These are phyloP conservation scores for Upupa epops DNA, from an alignment of 2,113 vertebrate genomes.

Conservation along the genomic window DNA sequence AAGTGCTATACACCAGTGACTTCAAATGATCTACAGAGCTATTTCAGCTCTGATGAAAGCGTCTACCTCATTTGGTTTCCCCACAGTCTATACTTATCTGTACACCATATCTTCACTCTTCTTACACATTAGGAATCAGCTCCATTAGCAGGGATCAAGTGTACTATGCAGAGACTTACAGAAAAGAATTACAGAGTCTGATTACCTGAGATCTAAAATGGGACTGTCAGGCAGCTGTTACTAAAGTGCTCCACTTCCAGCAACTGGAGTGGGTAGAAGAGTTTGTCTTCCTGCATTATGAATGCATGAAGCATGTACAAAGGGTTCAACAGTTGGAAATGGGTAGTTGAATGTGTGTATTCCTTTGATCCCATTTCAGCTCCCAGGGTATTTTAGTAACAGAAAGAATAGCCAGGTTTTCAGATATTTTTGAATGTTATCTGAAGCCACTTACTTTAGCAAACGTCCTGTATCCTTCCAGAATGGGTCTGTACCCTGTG, in stretches of 20 bases:
- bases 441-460: slow-evolving; percentile 78
- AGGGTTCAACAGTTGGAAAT: not conserved
- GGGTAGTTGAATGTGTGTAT: not conserved
- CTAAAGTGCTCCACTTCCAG: not conserved
- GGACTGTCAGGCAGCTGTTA: not conserved
- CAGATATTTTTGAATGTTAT: not conserved
- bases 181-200: not conserved
- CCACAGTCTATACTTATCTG: not conserved
- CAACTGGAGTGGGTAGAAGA: not conserved
- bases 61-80: not conserved
- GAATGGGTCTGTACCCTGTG: slow-evolving; percentile 93
- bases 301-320: not conserved
- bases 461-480: slow-evolving; percentile 91
- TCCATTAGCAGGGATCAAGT: not conserved
- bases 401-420: not conserved
- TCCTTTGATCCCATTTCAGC: not conserved
- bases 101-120: not conserved
- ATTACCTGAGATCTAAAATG: not conserved
- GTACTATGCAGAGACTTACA: not conserved
- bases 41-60: not conserved
- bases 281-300: not conserved
- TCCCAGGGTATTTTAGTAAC: not conserved
- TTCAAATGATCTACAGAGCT: not conserved
- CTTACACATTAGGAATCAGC: not conserved
- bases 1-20: not conserved